A percentile compares a stretch with the other conserved stretches of the same genome.
Conservation (phyloP, 2,888 invertebrate species). For the Poecilobothrus nobilitatus region DNA sequence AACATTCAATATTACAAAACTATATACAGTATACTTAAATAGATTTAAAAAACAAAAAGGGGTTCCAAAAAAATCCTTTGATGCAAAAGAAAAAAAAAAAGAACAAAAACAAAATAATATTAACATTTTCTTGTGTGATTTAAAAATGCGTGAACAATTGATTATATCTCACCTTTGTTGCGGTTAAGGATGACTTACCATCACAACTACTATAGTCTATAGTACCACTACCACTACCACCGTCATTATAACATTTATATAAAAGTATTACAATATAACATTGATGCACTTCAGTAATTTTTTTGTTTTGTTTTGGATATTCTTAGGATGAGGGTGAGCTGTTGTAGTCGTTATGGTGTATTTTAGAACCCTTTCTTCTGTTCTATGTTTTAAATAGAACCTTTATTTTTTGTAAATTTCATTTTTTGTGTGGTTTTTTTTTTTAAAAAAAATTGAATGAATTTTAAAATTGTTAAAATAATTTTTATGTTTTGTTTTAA, state of each 20-base stretch:
- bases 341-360: neutral
- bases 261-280: too few species aligned
- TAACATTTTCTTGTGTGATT: neutral
- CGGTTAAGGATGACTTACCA: conserved; percentile 12
- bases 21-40: neutral
- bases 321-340: neutral
- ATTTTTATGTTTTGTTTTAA: too few species aligned
- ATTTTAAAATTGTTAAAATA: too few species aligned
- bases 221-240: neutral
- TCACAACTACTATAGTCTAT: too few species aligned
- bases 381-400: too few species aligned
- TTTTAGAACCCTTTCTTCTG: too few species aligned
- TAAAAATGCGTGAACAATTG: conserved; percentile 9
- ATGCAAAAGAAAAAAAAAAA: neutral
- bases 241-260: too few species aligned
- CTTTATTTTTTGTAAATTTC: too few species aligned
- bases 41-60: neutral
- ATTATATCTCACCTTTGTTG: conserved; percentile 10
- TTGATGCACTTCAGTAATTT: neutral
- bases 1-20: neutral
- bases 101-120: neutral
- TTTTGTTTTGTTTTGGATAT: neutral
- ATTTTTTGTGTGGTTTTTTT: too few species aligned
- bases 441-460: too few species aligned
- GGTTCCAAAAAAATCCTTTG: neutral